These are phyloP conservation scores for Apotomis turbidana DNA, from an alignment of 2,888 invertebrate species.

Conservation along the genomic window DNA sequence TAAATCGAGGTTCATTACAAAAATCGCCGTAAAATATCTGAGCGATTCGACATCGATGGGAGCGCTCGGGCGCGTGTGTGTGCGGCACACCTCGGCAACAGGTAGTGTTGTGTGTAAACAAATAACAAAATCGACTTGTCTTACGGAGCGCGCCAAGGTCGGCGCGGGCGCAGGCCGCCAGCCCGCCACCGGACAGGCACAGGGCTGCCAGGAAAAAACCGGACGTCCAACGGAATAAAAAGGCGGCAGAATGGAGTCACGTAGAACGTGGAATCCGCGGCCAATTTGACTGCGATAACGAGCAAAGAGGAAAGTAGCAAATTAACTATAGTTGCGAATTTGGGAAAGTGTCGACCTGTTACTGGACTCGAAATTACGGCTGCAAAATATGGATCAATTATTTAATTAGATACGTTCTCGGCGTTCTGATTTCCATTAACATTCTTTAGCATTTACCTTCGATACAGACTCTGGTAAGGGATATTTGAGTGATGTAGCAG, in stretches of 20 bases:
- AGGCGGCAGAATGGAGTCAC: conserved; percentile 36
- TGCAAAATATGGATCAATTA: conserved; percentile 25
- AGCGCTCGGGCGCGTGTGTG: conserved; percentile 50
- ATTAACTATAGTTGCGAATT: too few relatives aligned
- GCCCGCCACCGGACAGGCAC: conserved; percentile 49
- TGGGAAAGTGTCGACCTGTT: too few relatives aligned
- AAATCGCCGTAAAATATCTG: conserved; percentile 80
- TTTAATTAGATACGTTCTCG: conserved; percentile 26
- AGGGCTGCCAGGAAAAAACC: conserved; percentile 38
- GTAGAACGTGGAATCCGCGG: conserved; percentile 29
- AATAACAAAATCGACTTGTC: conserved; percentile 83
- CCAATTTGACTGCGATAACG: conserved; percentile 40
- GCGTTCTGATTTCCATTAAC: conserved; percentile 18
- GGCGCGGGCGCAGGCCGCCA: conserved; percentile 52
- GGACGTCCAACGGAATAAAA: conserved; percentile 34
- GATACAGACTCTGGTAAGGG: conserved; percentile 5
- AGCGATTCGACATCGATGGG: conserved; percentile 71
- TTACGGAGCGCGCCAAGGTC: conserved; percentile 79
- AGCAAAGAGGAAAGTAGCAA: too few relatives aligned
- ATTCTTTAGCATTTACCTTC: conserved; percentile 6
- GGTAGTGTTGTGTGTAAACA: conserved; percentile 83
- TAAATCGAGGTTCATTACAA: conserved; percentile 80
- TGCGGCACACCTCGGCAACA: conserved; percentile 59
- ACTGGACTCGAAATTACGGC: conserved; percentile 25
- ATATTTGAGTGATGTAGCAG: conserved; percentile 17